These are phyloP conservation scores for Eristalis tenax DNA, from an alignment of 2,888 invertebrate genomes.

Conservation along the genomic window DNA sequence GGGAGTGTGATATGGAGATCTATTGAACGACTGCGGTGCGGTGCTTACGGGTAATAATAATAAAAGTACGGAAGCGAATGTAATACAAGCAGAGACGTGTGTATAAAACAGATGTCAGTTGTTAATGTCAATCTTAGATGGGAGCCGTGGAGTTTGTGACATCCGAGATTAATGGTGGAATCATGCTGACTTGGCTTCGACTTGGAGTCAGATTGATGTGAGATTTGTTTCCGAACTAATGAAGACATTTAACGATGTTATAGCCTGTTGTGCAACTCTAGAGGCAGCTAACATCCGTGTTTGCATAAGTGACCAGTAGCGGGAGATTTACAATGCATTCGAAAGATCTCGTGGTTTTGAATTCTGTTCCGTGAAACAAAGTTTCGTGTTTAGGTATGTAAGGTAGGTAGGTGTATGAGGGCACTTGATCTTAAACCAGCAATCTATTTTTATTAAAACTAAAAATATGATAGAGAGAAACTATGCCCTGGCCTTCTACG, in stretches of 20 bases:
- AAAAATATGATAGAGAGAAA: no score
- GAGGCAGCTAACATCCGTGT: neutral
- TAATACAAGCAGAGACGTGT: constrained; percentile 41
- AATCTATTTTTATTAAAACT: no score
- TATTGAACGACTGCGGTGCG: constrained; percentile 25
- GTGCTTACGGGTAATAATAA: constrained; percentile 42
- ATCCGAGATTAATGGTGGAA: constrained; percentile 38
- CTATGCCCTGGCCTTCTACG: no score
- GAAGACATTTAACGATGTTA: neutral
- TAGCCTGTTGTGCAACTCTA: neutral
- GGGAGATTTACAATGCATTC: no score
- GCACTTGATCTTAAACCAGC: no score
- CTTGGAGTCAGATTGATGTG: constrained; percentile 12
- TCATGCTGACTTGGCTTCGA: neutral
- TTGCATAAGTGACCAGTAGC: neutral
- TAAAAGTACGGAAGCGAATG: constrained; percentile 60
- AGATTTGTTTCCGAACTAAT: neutral
- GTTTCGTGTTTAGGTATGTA: no score
- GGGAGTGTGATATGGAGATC: constrained; percentile 32
- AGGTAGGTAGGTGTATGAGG: no score
- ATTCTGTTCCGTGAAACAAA: no score
- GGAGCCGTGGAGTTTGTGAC: neutral
- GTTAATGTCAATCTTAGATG: neutral
- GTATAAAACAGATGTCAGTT: constrained; percentile 24
- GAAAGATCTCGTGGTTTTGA: no score